Conservation (phyloP, 1,140 invertebrate species). For the Vollenhovia emeryi region DNA sequence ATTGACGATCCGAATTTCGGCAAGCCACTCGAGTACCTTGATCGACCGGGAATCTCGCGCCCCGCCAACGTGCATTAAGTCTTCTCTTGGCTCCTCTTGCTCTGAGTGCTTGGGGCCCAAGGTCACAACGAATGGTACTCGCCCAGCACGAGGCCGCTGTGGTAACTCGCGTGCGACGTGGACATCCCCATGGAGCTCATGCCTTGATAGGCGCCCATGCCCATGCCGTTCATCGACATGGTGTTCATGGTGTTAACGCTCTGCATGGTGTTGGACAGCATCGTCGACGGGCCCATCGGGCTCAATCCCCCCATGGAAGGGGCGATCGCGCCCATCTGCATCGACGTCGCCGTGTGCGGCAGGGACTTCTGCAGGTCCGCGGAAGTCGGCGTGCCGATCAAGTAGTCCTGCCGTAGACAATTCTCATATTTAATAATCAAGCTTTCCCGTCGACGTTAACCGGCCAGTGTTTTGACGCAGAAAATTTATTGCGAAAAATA, state of each 20-base stretch:
- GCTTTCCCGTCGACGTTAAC: too few relatives aligned
- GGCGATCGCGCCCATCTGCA: slow-evolving; percentile 84
- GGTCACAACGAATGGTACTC: slow-evolving; percentile 85
- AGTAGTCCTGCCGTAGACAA: slow-evolving; percentile 79
- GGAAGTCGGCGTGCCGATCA: slow-evolving; percentile 82
- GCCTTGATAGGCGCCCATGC: slow-evolving; percentile 83
- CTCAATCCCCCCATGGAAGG: slow-evolving; percentile 83
- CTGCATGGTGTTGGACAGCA: slow-evolving; percentile 83
- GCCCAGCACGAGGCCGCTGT: slow-evolving; percentile 83
- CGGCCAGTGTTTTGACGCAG: too few relatives aligned
- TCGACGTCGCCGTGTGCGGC: slow-evolving; percentile 83
- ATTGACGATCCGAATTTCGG: slow-evolving; percentile 21
- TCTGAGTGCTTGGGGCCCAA: slow-evolving; percentile 81
- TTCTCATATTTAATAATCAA: background rate
- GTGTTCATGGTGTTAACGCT: slow-evolving; percentile 83
- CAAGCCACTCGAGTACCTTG: slow-evolving; percentile 34
- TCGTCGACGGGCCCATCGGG: slow-evolving; percentile 83
- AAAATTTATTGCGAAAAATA: too few relatives aligned
- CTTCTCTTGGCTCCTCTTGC: slow-evolving; percentile 83
- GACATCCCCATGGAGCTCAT: slow-evolving; percentile 84
- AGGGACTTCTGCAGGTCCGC: slow-evolving; percentile 83
- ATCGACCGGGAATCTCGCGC: slow-evolving; percentile 34
- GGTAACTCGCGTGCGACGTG: slow-evolving; percentile 81
- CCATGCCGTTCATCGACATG: slow-evolving; percentile 85
- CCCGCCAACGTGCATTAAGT: slow-evolving; percentile 72